These are phyloP conservation scores for Akabosia matsudoensis DNA, from an alignment of 1,140 invertebrate genomes.

Conservation along the genomic window DNA sequence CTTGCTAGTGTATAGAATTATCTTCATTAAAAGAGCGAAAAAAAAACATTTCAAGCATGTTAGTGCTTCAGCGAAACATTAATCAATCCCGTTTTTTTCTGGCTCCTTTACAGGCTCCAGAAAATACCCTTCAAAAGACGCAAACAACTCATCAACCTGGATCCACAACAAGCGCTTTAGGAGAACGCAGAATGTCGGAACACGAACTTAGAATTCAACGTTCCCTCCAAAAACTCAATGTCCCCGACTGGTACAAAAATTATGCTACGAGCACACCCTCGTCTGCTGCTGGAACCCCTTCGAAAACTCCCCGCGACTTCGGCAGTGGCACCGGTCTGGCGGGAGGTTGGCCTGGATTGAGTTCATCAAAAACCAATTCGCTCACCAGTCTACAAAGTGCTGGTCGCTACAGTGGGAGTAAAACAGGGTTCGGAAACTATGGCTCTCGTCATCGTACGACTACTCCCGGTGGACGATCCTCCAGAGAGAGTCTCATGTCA, in stretches of 20 bases:
- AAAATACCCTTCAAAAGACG: slow-evolving; percentile 69
- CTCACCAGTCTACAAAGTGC: slow-evolving; percentile 59
- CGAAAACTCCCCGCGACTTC: slow-evolving; percentile 49
- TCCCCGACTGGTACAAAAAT: slow-evolving; percentile 92
- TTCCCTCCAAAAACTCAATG: slow-evolving; percentile 84
- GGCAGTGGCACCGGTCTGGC: slow-evolving; percentile 47
- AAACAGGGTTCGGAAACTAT: slow-evolving; percentile 2
- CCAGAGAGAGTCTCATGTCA: slow-evolving; percentile 48
- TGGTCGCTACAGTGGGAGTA: slow-evolving; percentile 33
- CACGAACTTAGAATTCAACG: slow-evolving; percentile 88
- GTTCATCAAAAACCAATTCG: slow-evolving; percentile 70
- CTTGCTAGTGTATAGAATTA: neutral
- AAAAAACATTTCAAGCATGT: neutral
- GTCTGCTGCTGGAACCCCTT: slow-evolving; percentile 28
- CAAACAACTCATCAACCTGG: slow-evolving; percentile 65
- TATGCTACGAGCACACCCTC: slow-evolving; percentile 54
- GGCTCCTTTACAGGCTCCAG: slow-evolving; percentile 69
- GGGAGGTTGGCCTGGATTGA: slow-evolving; percentile 66
- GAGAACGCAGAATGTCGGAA: slow-evolving; percentile 68
- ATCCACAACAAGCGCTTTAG: neutral
- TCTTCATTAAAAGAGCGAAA: too few species aligned
- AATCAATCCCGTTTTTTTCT: slow-evolving; percentile 42
- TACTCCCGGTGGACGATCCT: slow-evolving; percentile 46
- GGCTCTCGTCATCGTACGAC: slow-evolving; percentile 27
- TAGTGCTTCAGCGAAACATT: neutral